These are phyloP conservation scores for Molanna angustata DNA, from an alignment of 2,888 invertebrate genomes.

Conservation along the genomic window DNA sequence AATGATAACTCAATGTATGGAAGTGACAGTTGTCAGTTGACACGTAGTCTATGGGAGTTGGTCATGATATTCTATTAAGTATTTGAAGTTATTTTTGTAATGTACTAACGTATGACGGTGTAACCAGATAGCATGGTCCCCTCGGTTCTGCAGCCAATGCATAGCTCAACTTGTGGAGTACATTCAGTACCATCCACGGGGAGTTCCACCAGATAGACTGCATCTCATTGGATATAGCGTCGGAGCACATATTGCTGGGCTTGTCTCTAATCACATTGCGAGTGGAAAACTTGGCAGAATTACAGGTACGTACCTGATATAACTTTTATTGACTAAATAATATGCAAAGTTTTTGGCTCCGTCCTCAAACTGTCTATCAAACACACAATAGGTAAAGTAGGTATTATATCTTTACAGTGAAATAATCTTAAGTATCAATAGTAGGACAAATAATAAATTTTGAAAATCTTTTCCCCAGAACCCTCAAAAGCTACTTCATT, in stretches of 20 bases:
- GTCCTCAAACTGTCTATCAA: too few relatives aligned
- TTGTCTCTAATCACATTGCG: conserved; percentile 74
- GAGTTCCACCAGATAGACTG: conserved; percentile 68
- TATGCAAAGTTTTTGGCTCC: too few relatives aligned
- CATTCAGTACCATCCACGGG: conserved; percentile 72
- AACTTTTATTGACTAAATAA: too few relatives aligned
- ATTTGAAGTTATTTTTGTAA: not conserved
- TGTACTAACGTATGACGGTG: conserved; percentile 8
- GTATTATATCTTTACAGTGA: too few relatives aligned
- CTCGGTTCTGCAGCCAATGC: conserved; percentile 66
- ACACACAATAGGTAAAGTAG: too few relatives aligned
- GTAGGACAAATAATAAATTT: too few relatives aligned
- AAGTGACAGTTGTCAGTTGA: not conserved
- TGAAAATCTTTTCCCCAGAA: too few relatives aligned
- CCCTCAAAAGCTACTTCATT: too few relatives aligned
- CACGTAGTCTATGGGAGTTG: too few relatives aligned
- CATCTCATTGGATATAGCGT: conserved; percentile 86
- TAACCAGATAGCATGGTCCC: conserved; percentile 57
- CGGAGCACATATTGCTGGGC: conserved; percentile 81
- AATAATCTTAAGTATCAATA: too few relatives aligned
- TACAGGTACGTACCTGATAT: conserved; percentile 60
- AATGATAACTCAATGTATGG: too few relatives aligned
- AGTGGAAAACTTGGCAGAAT: conserved; percentile 80
- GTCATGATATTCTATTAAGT: not conserved
- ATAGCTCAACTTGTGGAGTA: conserved; percentile 79